Evolutionary conservation across 1,140 invertebrate genomes (phyloP).

Genomic region (Zaprionus lachaisei): DNA sequence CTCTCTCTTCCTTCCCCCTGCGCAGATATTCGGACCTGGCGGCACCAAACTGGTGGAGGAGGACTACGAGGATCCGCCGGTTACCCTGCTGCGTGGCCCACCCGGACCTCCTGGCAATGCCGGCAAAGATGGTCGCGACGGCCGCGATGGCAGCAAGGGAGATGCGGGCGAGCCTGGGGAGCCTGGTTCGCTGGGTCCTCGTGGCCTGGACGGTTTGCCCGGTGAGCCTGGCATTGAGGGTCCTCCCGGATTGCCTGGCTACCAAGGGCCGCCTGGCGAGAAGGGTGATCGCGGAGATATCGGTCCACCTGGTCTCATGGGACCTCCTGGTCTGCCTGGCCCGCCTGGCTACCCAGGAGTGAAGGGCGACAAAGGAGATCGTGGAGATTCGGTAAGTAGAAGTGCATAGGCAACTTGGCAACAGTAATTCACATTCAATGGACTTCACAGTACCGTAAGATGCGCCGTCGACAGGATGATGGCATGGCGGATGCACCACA

Average conservation of each 20-base stretch:
- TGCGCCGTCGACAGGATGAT: conserved; percentile 92
- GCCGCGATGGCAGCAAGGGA: conserved; percentile 84
- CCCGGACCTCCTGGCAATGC: conserved; percentile 87
- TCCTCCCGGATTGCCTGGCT: conserved; percentile 90
- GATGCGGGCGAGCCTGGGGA: conserved; percentile 94
- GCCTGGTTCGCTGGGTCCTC: conserved; percentile 92
- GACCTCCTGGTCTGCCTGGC: conserved; percentile 89
- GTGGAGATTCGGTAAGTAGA: conserved; percentile 94
- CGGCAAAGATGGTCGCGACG: conserved; percentile 87
- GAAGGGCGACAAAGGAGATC: conserved; percentile 95
- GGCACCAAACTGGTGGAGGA: conserved; percentile 80
- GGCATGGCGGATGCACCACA: conserved; percentile 84
- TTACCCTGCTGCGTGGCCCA: conserved; percentile 85
- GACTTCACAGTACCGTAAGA: conserved; percentile 93
- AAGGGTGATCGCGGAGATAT: conserved; percentile 96
- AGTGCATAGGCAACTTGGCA: neutral
- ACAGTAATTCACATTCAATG: neutral
- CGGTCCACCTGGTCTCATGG: conserved; percentile 93
- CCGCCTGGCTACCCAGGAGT: conserved; percentile 94
- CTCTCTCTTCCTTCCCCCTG: conserved; percentile 22
- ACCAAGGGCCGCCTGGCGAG: conserved; percentile 93
- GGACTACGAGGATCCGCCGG: conserved; percentile 83
- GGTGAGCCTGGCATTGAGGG: conserved; percentile 84
- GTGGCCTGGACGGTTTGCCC: conserved; percentile 80
- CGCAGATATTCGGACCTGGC: conserved; percentile 81